Evolutionary conservation across 1,140 invertebrate species (phyloP).

Genomic region (Diorhabda sublineata): DNA sequence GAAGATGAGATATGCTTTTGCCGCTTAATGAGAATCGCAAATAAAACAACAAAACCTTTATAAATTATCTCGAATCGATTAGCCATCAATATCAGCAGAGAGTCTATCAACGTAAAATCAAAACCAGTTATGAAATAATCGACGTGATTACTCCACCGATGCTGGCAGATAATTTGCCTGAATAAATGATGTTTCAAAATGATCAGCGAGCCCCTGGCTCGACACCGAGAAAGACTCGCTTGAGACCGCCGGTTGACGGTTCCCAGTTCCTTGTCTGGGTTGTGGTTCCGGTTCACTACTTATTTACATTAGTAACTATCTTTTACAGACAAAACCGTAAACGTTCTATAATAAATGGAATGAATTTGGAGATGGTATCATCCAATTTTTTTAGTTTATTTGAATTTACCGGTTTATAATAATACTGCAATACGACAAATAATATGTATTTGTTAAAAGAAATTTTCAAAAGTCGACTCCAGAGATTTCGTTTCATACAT

Average conservation of each 20-base stretch:
- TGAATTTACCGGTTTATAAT: too few relatives aligned
- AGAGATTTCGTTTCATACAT: too few relatives aligned
- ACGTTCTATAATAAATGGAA: too few relatives aligned
- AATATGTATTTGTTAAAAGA: too few relatives aligned
- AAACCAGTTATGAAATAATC: constrained; percentile 46
- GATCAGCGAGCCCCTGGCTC: constrained; percentile 7
- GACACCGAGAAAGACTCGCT: neutral
- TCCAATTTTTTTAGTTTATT: too few relatives aligned
- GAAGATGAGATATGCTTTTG: constrained; percentile 1
- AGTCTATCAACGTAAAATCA: constrained; percentile 44
- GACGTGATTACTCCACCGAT: constrained; percentile 39
- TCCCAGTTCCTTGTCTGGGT: neutral
- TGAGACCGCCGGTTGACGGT: neutral
- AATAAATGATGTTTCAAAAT: constrained; percentile 22
- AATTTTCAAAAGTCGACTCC: too few relatives aligned
- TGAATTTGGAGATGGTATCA: too few relatives aligned
- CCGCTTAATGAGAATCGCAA: constrained; percentile 43
- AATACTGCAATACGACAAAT: too few relatives aligned
- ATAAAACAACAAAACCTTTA: constrained; percentile 44
- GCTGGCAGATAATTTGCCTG: constrained; percentile 41
- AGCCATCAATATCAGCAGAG: constrained; percentile 23
- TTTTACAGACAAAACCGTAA: too few relatives aligned
- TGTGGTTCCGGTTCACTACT: neutral
- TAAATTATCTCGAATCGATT: constrained; percentile 45
- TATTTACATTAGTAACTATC: too few relatives aligned